Base-by-base conservation (phyloP, 2,797 vertebrate genomes). In the Pachyuromys duprasi region DNA sequence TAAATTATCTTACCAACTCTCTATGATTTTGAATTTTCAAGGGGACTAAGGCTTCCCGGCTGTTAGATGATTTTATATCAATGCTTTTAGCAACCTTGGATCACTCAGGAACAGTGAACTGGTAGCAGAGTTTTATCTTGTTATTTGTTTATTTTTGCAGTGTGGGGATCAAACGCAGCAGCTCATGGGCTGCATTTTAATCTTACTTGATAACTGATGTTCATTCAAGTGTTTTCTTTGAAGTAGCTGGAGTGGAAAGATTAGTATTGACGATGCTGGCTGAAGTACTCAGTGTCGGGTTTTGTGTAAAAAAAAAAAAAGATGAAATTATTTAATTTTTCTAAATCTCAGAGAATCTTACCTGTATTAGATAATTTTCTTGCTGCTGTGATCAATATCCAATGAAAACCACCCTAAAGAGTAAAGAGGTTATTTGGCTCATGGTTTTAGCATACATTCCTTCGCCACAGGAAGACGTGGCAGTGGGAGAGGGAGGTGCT, bases 311-410 rank as follows among this genome's bases (percentile, higher is more conserved):
- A 75, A 28, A 55, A 26, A 91, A 89, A 90, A 49, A 89, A 89
- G 60, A 83, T 62, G 33, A 92, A 90, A 88, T 36, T 88, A 31
- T 94, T 92, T 75, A 74, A 78, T 82, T 92, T 90, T 88, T 86
- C 26, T 69, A 55, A 92, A 49, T 93, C 62, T 92, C 81, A 90
- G 82, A 78, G 14, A 72, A 79, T 62, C 67, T n/a, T 82, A 39
- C 82, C 60, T 65, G 22, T 6, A 15, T 3, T 36, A 11, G 74
- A 3, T 65, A 11, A 63, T 36, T 65, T 78, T 78, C 22, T 78
- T 49, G 60, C 76, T 33, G 69, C 39, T 76, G 31, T 78, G 31
- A 65, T 49, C 36, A 60, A 28, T n/a, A 89, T 0, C 22, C 31
- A 45, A 63, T 63, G 9, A 89, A 49, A 63, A 45, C 42, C 87